Evolutionary conservation across 2,888 invertebrate genomes (phyloP).

Genomic region (Drosophila demipolita): DNA sequence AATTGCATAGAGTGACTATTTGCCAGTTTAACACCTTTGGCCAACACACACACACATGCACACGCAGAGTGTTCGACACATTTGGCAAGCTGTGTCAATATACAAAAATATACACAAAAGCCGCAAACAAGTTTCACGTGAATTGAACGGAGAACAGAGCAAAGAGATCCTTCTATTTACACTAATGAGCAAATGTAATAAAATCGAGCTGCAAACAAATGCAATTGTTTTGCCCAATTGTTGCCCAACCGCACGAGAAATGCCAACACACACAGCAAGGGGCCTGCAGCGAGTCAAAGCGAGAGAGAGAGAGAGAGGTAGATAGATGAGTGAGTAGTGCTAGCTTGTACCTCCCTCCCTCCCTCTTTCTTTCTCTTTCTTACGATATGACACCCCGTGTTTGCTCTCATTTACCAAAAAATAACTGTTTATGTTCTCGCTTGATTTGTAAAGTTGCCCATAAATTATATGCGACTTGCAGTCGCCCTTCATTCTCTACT

Average conservation of each 20-base stretch:
- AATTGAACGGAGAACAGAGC: constrained; percentile 43
- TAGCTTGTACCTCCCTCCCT: neutral
- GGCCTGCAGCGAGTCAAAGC: neutral
- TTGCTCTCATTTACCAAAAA: constrained; percentile 40
- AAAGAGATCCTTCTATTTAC: constrained; percentile 63
- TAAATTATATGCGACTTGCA: constrained; percentile 69
- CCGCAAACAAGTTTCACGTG: constrained; percentile 72
- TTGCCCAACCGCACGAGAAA: constrained; percentile 67
- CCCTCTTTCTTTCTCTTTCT: neutral
- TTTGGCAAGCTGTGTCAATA: constrained; percentile 79
- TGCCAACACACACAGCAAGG: constrained; percentile 57
- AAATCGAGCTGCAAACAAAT: constrained; percentile 57
- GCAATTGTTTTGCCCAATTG: constrained; percentile 74
- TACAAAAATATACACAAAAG: constrained; percentile 29
- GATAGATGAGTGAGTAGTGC: constrained; percentile 49
- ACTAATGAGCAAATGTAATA: constrained; percentile 80
- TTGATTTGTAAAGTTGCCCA: constrained; percentile 83
- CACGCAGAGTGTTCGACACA: constrained; percentile 32
- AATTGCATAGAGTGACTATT: constrained; percentile 61
- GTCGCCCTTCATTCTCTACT: neutral
- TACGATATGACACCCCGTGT: neutral
- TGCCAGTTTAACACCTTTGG: constrained; percentile 78
- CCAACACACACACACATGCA: constrained; percentile 5
- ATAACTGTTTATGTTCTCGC: constrained; percentile 78
- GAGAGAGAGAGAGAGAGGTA: neutral